Base-by-base conservation (phyloP, 2,113 vertebrate genomes). In the Mastomys coucha region DNA sequence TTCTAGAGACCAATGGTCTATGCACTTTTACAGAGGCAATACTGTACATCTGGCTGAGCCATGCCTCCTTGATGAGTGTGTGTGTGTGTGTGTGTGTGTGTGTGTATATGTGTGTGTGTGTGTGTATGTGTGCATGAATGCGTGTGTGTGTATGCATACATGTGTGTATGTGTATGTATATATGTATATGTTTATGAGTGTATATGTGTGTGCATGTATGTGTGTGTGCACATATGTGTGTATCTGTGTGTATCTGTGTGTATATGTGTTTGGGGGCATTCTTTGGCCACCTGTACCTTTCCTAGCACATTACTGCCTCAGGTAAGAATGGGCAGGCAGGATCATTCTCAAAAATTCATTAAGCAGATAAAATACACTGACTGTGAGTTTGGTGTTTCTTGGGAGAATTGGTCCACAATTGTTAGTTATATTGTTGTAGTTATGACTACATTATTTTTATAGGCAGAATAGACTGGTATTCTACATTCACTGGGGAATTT, bases 341-440 rank as follows among this genome's bases (percentile, higher is more conserved):
- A 1, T 60, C 45, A 81, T 81, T 91, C 16, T 88, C 9, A n/a
- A 26, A 53, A 77, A 26, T 45, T 88, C 51, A 4, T 39, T 67
- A 65, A 75, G 56, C 78, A 11, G 24, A 60, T 80, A 76, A 72
- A 87, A 78, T 77, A 16, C 51, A 65, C 14, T 70, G 60, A 76
- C 3, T 51, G 17, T 88, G 39, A n/a, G 1, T 31, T 65, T 60
- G 22, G 10, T 90, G 31, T 78, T 90, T 88, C 53, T 42, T 90
- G 73, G 93, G 22, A 87, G 95, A 90, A 90, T 5, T 72, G 24
- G 20, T 95, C 28, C 56, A 49, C 67, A 97, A 36, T 49, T 7
- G 0, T 63, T 56, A 85, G 39, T 39, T 93, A 2, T 53, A 39
- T 84, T 94, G 78, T 80, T 77, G 5, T 45, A 72, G 92, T 76